Evolutionary conservation across 2,113 vertebrate species (phyloP), one percentile per base, ranked within the genome.

Genomic region (Stictonetta naevosa): DNA sequence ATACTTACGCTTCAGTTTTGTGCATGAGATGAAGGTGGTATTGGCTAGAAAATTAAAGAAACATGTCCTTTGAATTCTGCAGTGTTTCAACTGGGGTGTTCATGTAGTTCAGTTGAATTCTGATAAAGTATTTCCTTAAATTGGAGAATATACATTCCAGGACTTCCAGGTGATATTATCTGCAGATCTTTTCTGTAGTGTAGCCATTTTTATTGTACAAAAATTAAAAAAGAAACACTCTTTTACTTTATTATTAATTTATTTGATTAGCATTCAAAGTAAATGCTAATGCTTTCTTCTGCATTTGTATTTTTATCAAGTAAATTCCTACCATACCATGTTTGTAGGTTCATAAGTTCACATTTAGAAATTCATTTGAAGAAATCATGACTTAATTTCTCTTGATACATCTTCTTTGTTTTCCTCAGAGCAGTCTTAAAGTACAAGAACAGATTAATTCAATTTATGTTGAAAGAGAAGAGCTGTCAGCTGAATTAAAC

Each of bases 401-500:
- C 74, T 91, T 83, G 69, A 40, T 96, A 11, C 48, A 22, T 88
- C 69, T 9, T 82, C 46, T 68, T 92, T 50, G 33, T 86, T 86
- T 78, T 93, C 67, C 58, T 92, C 64, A 52, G 94, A 92, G 79
- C 90, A 69, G 20, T 80, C 56, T 93, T 90, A 60, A 91, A 71
- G 86, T 85, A 53, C 68, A 86, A 81, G 82, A 81, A 44, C 67
- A 91, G 59, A 71, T 90, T 69, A 94, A 96, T 96, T 83, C 62
- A 81, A 88, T 86, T 96, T 91, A 21, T 69, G 68, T 72, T 73
- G 84, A 87, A 94, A 72, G 88, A 83, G 80, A 91, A 93, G 89
- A 90, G 56, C 83, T 94, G 82, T 91, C 93, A 91, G 34, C 72
- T 90, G 92, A 94, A 94, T 88, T 96, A 88, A 93, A 92, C 89